phyloP scores from a whole-genome alignment of 2,888 invertebrate species.

The Aplocera efformata region DNA sequence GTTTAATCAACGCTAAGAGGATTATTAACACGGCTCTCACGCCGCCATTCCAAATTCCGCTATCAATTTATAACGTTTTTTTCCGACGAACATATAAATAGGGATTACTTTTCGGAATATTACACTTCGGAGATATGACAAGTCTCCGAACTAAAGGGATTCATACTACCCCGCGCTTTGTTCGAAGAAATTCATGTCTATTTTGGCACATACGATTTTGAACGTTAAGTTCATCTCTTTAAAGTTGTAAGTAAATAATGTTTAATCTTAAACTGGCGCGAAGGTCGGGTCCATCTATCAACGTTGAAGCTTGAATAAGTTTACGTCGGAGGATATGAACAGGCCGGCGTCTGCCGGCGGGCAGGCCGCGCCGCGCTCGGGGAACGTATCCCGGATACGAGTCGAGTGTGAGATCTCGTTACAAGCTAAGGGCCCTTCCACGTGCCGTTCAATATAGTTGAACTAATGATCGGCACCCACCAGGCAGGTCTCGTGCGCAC shows the following conservation, averaged over 20 bases:
- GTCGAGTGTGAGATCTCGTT: too few relatives aligned
- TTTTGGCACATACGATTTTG: neutral
- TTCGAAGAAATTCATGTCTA: conserved; percentile 11
- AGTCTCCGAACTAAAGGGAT: conserved; percentile 15
- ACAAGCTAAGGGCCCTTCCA: too few relatives aligned
- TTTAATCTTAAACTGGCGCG: conserved; percentile 2
- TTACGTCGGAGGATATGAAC: conserved; percentile 15
- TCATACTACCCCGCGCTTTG: conserved; percentile 18
- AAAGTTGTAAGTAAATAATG: conserved; percentile 7
- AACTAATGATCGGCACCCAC: too few relatives aligned
- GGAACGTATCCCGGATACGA: too few relatives aligned
- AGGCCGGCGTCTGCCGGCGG: conserved; percentile 8
- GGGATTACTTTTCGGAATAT: conserved; percentile 4
- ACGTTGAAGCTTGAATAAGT: conserved; percentile 22
- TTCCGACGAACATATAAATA: neutral
- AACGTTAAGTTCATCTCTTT: neutral
- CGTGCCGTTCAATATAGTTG: too few relatives aligned
- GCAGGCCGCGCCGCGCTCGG: too few relatives aligned
- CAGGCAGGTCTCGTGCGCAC: too few relatives aligned
- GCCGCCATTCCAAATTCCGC: conserved; percentile 1
- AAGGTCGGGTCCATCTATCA: conserved; percentile 14
- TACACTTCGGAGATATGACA: conserved; percentile 17
- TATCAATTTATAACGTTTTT: conserved; percentile 9
- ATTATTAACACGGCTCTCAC: too few relatives aligned
- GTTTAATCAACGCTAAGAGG: too few relatives aligned